A percentile compares a stretch with the other conserved stretches of the same genome.
Evolutionary conservation across 2,797 vertebrate species (phyloP).

Genomic region (Sparidentex hasta): DNA sequence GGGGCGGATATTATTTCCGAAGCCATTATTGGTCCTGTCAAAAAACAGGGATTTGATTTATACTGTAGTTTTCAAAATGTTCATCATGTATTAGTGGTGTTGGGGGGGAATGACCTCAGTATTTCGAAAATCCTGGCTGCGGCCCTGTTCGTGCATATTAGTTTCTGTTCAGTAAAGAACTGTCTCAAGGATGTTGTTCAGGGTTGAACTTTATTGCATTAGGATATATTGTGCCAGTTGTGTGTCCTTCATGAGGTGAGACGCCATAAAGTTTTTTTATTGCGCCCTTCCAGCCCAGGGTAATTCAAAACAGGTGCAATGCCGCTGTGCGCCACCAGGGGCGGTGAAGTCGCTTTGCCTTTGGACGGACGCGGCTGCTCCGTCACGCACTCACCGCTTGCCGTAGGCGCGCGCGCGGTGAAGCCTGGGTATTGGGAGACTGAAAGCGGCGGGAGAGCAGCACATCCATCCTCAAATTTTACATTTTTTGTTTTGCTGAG

Average conservation of each 20-base stretch:
- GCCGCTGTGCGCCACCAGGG: slow-evolving; percentile 25
- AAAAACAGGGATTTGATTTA: no score
- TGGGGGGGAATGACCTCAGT: no score
- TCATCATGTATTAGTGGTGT: no score
- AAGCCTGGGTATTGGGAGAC: slow-evolving; percentile 53
- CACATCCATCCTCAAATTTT: slow-evolving; percentile 17
- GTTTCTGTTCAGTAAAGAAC: background rate
- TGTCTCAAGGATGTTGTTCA: background rate
- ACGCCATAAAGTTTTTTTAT: background rate
- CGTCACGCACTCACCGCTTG: slow-evolving; percentile 30
- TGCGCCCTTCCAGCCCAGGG: background rate
- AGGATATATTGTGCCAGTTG: background rate
- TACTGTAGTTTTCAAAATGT: no score
- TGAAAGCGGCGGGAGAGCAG: slow-evolving; percentile 78
- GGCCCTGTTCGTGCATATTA: background rate
- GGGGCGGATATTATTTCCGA: no score
- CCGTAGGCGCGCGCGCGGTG: slow-evolving; percentile 66
- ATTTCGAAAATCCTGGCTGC: no score
- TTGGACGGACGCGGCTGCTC: background rate
- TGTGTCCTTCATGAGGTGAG: background rate
- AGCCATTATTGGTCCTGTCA: no score
- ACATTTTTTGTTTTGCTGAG: background rate
- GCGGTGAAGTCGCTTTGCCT: slow-evolving; percentile 25
- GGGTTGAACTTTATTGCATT: background rate
- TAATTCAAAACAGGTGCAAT: slow-evolving; percentile 1